Evolutionary conservation across 2,113 vertebrate genomes (phyloP).

Genomic region (Empidonax alnorum): DNA sequence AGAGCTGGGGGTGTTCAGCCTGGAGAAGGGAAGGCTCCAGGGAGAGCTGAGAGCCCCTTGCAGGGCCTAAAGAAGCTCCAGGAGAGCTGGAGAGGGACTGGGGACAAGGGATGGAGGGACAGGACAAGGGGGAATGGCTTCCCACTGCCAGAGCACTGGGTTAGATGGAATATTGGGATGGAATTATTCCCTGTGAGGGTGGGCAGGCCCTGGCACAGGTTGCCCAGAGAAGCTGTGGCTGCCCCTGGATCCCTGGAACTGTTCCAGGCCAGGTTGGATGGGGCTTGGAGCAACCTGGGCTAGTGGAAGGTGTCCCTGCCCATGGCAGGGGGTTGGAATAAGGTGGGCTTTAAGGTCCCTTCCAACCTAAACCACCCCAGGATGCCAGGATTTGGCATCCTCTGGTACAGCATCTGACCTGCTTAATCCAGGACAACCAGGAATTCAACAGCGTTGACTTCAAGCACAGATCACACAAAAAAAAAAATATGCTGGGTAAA

Average conservation of each 20-base stretch:
- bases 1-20: not conserved
- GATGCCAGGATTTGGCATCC: not conserved
- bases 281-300: not conserved
- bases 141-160: not conserved
- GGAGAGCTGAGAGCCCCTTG: rapidly evolving
- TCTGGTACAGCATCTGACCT: not conserved
- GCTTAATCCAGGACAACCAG: not conserved
- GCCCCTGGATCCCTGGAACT: not conserved
- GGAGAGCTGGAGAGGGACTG: not conserved
- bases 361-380: not conserved
- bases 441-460: not conserved
- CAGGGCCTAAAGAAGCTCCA: not conserved
- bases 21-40: not conserved
- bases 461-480: not conserved
- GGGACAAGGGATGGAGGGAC: not conserved
- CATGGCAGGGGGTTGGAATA: not conserved
- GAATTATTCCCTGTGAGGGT: rapidly evolving
- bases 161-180: rapidly evolving
- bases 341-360: not conserved
- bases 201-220: not conserved
- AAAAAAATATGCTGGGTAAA: not conserved
- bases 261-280: rapidly evolving
- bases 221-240: not conserved
- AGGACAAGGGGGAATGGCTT: not conserved
- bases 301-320: not conserved